phyloP scores from a whole-genome alignment of 1,140 invertebrate species.

The Meloidogyne hapla region DNA sequence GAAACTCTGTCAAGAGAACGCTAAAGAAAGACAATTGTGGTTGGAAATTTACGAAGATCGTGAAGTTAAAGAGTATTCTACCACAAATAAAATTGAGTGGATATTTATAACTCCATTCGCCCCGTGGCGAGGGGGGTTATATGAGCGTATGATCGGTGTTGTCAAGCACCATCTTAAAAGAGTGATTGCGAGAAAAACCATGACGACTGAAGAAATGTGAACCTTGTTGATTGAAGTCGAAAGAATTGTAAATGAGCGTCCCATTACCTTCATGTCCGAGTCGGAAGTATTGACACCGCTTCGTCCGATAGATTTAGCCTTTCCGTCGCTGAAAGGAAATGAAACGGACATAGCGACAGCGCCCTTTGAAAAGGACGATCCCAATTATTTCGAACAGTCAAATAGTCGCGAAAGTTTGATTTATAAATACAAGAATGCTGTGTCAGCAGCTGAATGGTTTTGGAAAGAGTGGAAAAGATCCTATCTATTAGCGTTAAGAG shows the following conservation, averaged over 20 bases:
- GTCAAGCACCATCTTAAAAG: constrained; percentile 12
- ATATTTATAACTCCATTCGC: background rate
- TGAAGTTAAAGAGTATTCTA: background rate
- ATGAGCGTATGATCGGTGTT: constrained; percentile 6
- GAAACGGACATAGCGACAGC: background rate
- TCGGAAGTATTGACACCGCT: background rate
- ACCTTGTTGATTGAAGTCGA: background rate
- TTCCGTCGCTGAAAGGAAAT: background rate
- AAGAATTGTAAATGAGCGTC: background rate
- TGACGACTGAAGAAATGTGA: background rate
- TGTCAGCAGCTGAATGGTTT: constrained; percentile 2
- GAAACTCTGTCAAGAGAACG: too few relatives aligned
- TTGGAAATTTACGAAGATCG: background rate
- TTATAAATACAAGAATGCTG: background rate
- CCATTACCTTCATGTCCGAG: background rate
- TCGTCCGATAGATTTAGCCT: constrained; percentile 1
- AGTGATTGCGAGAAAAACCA: background rate
- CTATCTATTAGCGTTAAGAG: background rate
- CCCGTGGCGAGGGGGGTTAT: background rate
- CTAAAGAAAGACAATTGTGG: too few relatives aligned
- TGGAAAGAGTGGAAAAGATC: constrained; percentile 7
- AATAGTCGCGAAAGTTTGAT: background rate
- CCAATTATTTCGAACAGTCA: background rate
- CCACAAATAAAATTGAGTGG: background rate
- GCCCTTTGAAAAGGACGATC: background rate